phyloP scores from a whole-genome alignment of 2,888 invertebrate genomes.

The Ophion slaviceki region DNA sequence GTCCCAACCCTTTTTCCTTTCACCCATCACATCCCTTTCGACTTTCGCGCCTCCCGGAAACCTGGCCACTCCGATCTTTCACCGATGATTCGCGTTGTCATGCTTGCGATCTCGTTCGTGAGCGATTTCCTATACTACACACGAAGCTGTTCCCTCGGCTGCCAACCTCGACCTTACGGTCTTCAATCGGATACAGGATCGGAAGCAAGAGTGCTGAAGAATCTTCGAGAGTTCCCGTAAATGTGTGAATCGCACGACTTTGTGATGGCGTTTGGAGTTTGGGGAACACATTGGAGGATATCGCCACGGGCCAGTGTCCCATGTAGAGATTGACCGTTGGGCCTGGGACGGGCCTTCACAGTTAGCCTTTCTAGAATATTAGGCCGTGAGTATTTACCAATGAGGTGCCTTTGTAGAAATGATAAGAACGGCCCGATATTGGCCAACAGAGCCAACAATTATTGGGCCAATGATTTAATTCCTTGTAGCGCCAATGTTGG shows the following conservation, averaged over 20 bases:
- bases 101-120: slow-evolving; percentile 42
- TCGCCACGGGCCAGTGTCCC: too few relatives aligned
- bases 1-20: background rate
- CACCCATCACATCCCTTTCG: background rate
- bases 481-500: too few relatives aligned
- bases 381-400: too few relatives aligned
- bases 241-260: background rate
- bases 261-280: too few relatives aligned
- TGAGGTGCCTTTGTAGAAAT: too few relatives aligned
- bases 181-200: background rate
- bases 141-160: background rate
- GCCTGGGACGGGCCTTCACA: too few relatives aligned
- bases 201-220: background rate
- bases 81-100: slow-evolving; percentile 51
- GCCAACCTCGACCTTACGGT: background rate
- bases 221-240: background rate
- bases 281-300: too few relatives aligned
- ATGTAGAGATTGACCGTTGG: too few relatives aligned
- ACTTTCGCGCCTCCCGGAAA: slow-evolving; percentile 34
- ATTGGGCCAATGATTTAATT: too few relatives aligned
- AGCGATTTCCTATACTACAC: slow-evolving; percentile 25
- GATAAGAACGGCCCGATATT: too few relatives aligned
- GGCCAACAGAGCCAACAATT: too few relatives aligned
- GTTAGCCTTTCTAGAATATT: too few relatives aligned
- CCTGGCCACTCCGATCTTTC: slow-evolving; percentile 45